phyloP scores from a whole-genome alignment of 2,113 vertebrate genomes.

The Verasper variegatus region DNA sequence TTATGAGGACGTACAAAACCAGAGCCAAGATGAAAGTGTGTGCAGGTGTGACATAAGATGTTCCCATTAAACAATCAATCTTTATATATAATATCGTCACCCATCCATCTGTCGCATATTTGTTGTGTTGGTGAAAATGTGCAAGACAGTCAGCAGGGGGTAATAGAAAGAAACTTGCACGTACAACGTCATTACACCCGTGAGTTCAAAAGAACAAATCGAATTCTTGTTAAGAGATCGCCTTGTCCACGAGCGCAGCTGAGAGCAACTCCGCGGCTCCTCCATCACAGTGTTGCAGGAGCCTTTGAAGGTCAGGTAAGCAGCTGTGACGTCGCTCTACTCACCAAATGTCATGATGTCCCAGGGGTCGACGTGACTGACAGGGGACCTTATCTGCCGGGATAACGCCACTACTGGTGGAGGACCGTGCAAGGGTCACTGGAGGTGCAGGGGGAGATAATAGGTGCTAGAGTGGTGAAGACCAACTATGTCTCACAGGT shows the following conservation, averaged over 20 bases:
- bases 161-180: neutral
- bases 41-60: conserved; percentile 1
- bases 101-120: neutral
- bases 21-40: neutral
- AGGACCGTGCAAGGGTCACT: conserved; percentile 31
- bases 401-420: conserved; percentile 54
- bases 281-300: conserved; percentile 23
- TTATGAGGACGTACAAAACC: neutral
- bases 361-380: conserved; percentile 67
- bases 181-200: conserved; percentile 26
- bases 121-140: neutral
- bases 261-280: conserved; percentile 5
- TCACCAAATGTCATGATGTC: conserved; percentile 77
- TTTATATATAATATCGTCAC: neutral
- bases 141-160: conserved; percentile 1
- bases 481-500: neutral
- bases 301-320: conserved; percentile 75
- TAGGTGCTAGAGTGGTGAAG: conserved; percentile 1
- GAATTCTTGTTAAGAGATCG: conserved; percentile 21
- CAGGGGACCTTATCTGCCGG: conserved; percentile 67
- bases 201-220: conserved; percentile 4
- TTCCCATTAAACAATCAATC: neutral
- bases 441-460: conserved; percentile 15
- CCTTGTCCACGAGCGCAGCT: conserved; percentile 3
- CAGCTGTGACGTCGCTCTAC: conserved; percentile 67